Evolutionary conservation across 2,113 vertebrate species (phyloP), one percentile per base, ranked within the genome.

Genomic region (Cephalopterus ornatus): DNA sequence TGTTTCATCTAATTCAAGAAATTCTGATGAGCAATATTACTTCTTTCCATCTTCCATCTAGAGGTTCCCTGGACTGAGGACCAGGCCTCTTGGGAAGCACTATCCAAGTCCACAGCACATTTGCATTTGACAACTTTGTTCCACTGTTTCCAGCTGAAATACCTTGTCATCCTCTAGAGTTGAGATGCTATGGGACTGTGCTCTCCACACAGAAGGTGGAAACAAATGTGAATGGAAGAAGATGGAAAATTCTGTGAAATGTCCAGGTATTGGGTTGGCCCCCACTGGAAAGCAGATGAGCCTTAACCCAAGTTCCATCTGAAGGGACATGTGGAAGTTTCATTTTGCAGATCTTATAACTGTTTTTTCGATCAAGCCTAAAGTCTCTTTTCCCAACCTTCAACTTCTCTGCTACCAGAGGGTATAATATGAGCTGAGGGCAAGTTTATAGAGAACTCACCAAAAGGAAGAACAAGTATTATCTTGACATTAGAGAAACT

Each of bases 401-500:
- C 55, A 80, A 33, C 24, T 88, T 33, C 26, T 88, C 26, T 78
- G 5, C 32, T 89, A 55, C 23, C 30, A 81, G 76, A 81, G 35
- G 56, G 33, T 77, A 66, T 53, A 81, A 84, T 41, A 46, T 13
- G 30, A 92, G 47, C 83, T 75, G 61, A 93, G 72, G 83, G 61
- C 26, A 86, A 91, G 56, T 80, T 90, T 90, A 41, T 15, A 74
- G 46, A 81, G 42, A 88, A 90, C 27, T 53, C n/a, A 72, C 30
- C 22, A 39, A 77, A 59, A 95, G 32, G 23, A 94, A 55, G 58
- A 91, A 55, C 22, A 77, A 86, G 66, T 49, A 92, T 88, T 93
- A 92, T 78, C 53, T 62, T 92, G 76, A 76, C 44, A 84, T 95
- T 95, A 77, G 44, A 26, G 77, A 79, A 96, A 87, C 67, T 92